phyloP scores from a whole-genome alignment of 2,888 invertebrate genomes.

The Amblyteles armatorius region DNA sequence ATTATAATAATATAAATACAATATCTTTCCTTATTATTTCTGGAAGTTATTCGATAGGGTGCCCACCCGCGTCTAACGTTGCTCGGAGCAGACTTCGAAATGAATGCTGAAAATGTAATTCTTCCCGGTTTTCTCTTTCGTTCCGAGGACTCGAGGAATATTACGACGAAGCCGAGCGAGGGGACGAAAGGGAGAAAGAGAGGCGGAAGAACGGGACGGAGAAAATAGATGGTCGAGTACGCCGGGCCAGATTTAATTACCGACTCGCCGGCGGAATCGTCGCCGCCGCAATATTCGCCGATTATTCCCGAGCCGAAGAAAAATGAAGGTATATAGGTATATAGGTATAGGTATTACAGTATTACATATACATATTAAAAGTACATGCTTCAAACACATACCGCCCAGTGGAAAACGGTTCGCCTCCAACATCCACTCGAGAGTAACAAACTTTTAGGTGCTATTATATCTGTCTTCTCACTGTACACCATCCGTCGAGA shows the following conservation, averaged over 20 bases:
- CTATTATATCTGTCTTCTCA: constrained; percentile 7
- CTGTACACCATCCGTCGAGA: constrained; percentile 20
- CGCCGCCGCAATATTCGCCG: constrained; percentile 50
- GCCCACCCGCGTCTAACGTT: constrained; percentile 34
- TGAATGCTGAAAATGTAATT: constrained; percentile 40
- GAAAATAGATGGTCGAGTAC: constrained; percentile 49
- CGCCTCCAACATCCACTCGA: constrained; percentile 19
- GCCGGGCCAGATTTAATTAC: constrained; percentile 56
- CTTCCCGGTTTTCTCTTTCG: constrained; percentile 38
- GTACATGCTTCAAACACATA: background rate
- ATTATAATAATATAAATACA: constrained; percentile 47
- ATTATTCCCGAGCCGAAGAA: constrained; percentile 40
- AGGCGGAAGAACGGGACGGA: constrained; percentile 8
- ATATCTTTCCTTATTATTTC: constrained; percentile 45
- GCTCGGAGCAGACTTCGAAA: constrained; percentile 28
- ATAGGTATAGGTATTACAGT: no score
- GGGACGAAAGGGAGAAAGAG: background rate
- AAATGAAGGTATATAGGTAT: constrained; percentile 6
- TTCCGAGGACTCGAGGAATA: constrained; percentile 50
- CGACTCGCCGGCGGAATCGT: constrained; percentile 39
- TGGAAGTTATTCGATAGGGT: constrained; percentile 36
- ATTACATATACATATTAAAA: background rate
- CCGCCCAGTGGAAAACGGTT: constrained; percentile 17
- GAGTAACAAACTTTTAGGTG: constrained; percentile 44
- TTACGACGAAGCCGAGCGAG: constrained; percentile 38